Evolutionary conservation across 2,888 invertebrate species (phyloP).

Genomic region (Dicyrtoma fusca): DNA sequence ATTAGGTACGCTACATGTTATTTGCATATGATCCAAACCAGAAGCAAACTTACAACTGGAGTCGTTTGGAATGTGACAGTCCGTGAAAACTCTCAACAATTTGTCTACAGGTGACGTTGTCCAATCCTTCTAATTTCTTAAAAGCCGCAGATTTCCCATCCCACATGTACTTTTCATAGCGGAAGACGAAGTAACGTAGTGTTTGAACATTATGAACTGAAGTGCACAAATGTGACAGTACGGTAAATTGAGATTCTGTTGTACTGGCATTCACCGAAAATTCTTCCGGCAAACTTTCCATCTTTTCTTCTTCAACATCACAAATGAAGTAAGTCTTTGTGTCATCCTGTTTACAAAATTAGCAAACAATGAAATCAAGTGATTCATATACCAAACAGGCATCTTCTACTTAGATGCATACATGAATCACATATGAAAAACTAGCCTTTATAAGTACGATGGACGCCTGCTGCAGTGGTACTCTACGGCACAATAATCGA

Average conservation of each 20-base stretch:
- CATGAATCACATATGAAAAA: too few species aligned
- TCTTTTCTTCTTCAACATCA: slow-evolving; percentile 22
- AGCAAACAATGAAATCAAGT: background rate
- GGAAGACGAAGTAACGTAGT: slow-evolving; percentile 57
- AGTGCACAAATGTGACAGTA: slow-evolving; percentile 13
- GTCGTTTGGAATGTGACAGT: slow-evolving; percentile 37
- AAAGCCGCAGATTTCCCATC: slow-evolving; percentile 54
- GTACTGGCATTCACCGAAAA: slow-evolving; percentile 19
- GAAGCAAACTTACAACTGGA: slow-evolving; percentile 34
- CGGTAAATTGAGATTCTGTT: slow-evolving; percentile 20
- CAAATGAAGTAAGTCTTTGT: slow-evolving; percentile 23
- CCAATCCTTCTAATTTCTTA: slow-evolving; percentile 57
- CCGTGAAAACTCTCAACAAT: slow-evolving; percentile 39
- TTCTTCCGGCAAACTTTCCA: slow-evolving; percentile 17
- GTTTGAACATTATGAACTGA: slow-evolving; percentile 23
- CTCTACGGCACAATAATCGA: slow-evolving; percentile 64
- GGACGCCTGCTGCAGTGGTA: slow-evolving; percentile 61
- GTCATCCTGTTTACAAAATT: slow-evolving; percentile 2
- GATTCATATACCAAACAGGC: too few species aligned
- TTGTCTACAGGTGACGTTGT: slow-evolving; percentile 50
- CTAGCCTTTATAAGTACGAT: background rate
- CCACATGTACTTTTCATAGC: slow-evolving; percentile 58
- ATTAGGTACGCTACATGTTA: too few species aligned
- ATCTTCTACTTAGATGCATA: background rate
- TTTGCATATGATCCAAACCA: slow-evolving; percentile 18